Base-by-base conservation (phyloP, 2,888 invertebrate species). In the Amaurobius ferox region DNA sequence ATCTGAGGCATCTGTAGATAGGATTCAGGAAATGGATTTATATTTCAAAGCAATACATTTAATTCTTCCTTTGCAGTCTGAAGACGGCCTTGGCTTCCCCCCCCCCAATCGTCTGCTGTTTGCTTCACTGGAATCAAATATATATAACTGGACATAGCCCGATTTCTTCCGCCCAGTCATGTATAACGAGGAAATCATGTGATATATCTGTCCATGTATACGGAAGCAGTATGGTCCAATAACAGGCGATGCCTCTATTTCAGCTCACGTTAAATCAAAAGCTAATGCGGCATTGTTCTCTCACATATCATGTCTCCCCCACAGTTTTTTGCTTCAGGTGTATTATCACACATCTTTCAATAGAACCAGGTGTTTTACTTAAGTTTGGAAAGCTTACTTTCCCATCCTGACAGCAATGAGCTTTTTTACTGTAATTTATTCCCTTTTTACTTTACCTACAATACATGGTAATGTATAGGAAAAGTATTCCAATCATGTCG, bases 161-260 rank as follows among this genome's bases (percentile, higher is more conserved):
- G 71, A 30, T 16, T 26, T 39, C 29, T 86, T 30, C 16, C 30
- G 26, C 30, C 23, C 29, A 32, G 13, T 40, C 13, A 79, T 68
- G 44, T 89, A 85, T 13, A 88, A 19, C 23, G 80, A 39, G 16
- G 88, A 70, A 13, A 86, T 78, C 26, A 23, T n/a, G 44, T 89
- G 89, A 67, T 89, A 89, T 0, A 88, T 76, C 39, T 89, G 88
- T 0, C 89, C 89, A 70, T 89, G 88, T 68, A 89, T 86, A 6
- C 71, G 55, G 32, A 86, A 88, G 28, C 85, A 72, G 19, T 79
- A 83, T 62, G 88, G 87, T 1, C 89, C 88, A 13, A 6, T n/a
- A 0, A 16, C 30, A 74, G 70, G 68, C 30, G 29, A 79, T 1
- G 40, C n/a, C 5, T 61, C 16, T 23, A 86, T 29, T 11, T 83